A percentile compares a stretch with the other conserved stretches of the same genome.
Evolutionary conservation across 2,888 invertebrate species (phyloP).

Genomic region (Cybosia mesomella): DNA sequence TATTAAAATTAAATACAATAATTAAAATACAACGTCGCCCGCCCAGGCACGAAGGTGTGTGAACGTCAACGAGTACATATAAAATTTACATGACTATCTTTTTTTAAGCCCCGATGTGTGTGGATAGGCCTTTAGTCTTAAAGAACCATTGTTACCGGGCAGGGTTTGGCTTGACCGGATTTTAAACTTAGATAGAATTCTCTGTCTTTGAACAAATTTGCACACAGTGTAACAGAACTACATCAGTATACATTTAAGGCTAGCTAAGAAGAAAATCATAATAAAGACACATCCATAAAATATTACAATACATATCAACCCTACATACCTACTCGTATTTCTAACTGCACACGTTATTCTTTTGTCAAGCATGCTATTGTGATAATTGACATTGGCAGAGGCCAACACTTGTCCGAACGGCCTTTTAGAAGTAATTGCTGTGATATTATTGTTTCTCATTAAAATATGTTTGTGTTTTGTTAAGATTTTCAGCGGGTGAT

Average conservation of each 20-base stretch:
- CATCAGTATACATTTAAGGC: neutral
- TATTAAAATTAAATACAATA: too few species aligned
- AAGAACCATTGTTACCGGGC: too few species aligned
- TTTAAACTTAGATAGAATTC: too few species aligned
- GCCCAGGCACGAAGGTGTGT: too few species aligned
- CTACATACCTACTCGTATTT: slow-evolving; percentile 26
- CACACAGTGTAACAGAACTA: too few species aligned
- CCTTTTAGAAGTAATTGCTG: slow-evolving; percentile 61
- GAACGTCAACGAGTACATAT: too few species aligned
- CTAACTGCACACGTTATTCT: slow-evolving; percentile 39
- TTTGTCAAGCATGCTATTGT: slow-evolving; percentile 57
- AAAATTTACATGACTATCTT: too few species aligned
- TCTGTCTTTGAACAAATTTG: neutral
- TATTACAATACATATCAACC: slow-evolving; percentile 20
- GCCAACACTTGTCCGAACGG: slow-evolving; percentile 67
- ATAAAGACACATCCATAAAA: neutral
- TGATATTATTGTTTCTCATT: slow-evolving; percentile 49
- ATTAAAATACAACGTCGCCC: too few species aligned
- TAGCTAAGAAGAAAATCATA: neutral
- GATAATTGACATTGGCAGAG: slow-evolving; percentile 73
- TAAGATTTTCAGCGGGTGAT: slow-evolving; percentile 2
- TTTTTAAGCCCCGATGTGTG: too few species aligned
- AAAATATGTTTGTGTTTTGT: slow-evolving; percentile 32
- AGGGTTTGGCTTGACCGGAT: too few species aligned
- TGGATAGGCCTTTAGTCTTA: too few species aligned